phyloP scores from a whole-genome alignment of 2,113 vertebrate genomes.

The Mesocricetus auratus region DNA sequence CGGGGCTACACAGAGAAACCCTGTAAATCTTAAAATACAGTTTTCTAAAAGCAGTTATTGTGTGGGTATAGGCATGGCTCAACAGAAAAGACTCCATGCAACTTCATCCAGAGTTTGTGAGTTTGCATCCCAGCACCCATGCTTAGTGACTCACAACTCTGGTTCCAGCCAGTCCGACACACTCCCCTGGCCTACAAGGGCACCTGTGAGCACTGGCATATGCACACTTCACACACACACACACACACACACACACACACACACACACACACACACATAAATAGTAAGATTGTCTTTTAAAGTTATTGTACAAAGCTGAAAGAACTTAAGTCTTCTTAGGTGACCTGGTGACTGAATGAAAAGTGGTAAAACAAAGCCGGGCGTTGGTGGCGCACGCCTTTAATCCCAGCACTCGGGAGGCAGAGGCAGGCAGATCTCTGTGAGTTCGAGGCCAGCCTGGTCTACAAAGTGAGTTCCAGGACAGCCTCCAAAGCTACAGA shows the following conservation, averaged over 20 bases:
- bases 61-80: conserved; percentile 33
- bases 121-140: neutral
- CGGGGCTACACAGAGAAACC: neutral
- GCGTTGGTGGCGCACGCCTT: no score
- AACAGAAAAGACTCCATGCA: neutral
- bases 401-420: no score
- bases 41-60: conserved; percentile 92
- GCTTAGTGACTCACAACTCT: neutral
- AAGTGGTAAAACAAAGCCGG: no score
- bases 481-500: no score
- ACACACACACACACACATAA: neutral
- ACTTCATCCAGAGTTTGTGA: conserved; percentile 35
- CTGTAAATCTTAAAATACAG: conserved; percentile 60
- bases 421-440: no score
- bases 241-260: no score
- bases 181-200: neutral
- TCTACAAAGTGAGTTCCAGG: no score
- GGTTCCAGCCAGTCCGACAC: neutral
- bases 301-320: conserved; percentile 85
- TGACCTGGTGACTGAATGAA: conserved; percentile 93
- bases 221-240: neutral
- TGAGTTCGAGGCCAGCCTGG: no score
- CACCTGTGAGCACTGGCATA: neutral
- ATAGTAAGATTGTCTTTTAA: neutral
- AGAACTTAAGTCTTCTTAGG: conserved; percentile 92